Evolutionary conservation across 2,113 vertebrate species (phyloP).

Genomic region (Heptranchias perlo): DNA sequence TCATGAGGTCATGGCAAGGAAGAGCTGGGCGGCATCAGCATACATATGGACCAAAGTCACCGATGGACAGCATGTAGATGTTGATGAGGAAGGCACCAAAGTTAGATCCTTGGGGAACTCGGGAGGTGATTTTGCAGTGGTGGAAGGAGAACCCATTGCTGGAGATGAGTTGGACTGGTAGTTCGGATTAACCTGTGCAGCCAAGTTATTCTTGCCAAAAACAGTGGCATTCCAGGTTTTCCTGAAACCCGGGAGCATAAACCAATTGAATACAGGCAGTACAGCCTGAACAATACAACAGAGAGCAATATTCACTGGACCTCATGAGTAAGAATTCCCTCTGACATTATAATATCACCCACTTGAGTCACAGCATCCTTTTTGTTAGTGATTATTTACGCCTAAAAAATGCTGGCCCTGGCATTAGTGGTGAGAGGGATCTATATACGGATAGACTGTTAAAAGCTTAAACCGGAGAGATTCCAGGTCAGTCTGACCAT

Average conservation of each 20-base stretch:
- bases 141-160: neutral
- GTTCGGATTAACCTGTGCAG: neutral
- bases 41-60: neutral
- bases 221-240: neutral
- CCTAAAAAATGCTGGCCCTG: neutral
- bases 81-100: neutral
- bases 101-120: neutral
- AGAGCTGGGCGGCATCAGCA: neutral
- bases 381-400: neutral
- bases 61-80: neutral
- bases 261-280: neutral
- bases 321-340: neutral
- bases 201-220: neutral
- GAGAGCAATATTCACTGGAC: neutral
- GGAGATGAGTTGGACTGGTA: neutral
- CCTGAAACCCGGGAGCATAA: neutral
- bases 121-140: neutral
- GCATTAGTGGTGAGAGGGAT: neutral
- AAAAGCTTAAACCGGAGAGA: neutral
- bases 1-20: neutral
- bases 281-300: neutral
- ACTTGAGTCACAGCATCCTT: neutral
- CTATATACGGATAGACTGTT: neutral
- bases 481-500: neutral
- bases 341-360: neutral